Conservation (phyloP, 2,797 vertebrate species). For the Melanotaenia nigrans region DNA sequence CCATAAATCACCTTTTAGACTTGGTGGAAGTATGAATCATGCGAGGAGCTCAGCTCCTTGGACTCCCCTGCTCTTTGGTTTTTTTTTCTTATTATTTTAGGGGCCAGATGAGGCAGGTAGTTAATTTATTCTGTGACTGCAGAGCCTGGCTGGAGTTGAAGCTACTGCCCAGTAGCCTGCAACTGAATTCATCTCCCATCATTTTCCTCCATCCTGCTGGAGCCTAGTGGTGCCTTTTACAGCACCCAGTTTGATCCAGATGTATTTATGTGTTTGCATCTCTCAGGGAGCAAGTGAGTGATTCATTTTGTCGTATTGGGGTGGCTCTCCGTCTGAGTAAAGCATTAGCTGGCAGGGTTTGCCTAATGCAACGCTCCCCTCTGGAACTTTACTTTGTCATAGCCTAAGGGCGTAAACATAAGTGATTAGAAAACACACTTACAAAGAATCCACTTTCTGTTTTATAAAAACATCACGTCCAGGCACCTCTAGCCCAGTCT, state of each 20-base stretch:
- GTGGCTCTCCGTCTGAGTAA: slow-evolving; percentile 48
- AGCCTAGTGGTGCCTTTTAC: slow-evolving; percentile 38
- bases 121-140: slow-evolving; percentile 44
- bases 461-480: slow-evolving; percentile 49
- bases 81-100: neutral
- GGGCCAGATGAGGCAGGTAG: slow-evolving; percentile 47
- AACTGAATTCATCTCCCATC: slow-evolving; percentile 9
- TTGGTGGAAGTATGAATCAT: slow-evolving; percentile 36
- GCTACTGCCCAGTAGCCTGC: neutral
- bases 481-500: neutral
- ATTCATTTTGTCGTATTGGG: slow-evolving; percentile 52
- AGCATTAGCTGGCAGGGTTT: slow-evolving; percentile 63
- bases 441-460: slow-evolving; percentile 39
- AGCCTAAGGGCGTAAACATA: slow-evolving; percentile 68
- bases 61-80: slow-evolving; percentile 10
- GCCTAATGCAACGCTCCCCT: slow-evolving; percentile 60
- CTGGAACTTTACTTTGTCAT: slow-evolving; percentile 56
- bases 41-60: neutral
- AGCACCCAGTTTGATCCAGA: slow-evolving; percentile 25
- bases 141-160: slow-evolving; percentile 11
- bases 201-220: neutral
- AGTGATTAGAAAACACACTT: slow-evolving; percentile 67
- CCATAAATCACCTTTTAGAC: slow-evolving; percentile 52
- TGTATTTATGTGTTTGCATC: slow-evolving; percentile 47
- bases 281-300: slow-evolving; percentile 32